Evolutionary conservation across 2,797 vertebrate species (phyloP), one percentile per base, ranked within the genome.

Genomic region (Phoeniculus purpureus): DNA sequence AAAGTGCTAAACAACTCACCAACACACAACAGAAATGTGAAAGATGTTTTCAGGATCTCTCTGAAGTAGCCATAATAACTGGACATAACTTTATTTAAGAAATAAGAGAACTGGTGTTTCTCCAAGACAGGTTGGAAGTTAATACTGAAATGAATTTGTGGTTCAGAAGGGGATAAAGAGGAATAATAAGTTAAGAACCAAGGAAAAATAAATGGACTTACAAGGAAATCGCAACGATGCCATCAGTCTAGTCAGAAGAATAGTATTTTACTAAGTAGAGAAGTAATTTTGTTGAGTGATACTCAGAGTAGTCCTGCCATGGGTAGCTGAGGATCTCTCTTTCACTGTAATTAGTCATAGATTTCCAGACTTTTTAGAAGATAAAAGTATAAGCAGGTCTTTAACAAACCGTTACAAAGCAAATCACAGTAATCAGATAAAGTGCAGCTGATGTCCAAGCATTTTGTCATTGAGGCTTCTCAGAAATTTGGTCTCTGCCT

Each of bases 241-340:
- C 92, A 95, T 95, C 92, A 77, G n/a, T 91, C 80, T 62, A 90
- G 82, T 96, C 94, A 95, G 74, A 92, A 91, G 50, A 51, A 86
- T 8, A 9, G 60, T 76, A 84, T 94, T 96, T 91, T 93, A 92
- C 92, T 95, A 94, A 93, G 72, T 58, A 68, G 74, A 73, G 85
- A 89, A 85, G 80, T 88, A 93, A 96, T 90, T 94, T 54, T 80
- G 64, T 95, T 95, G 91, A 93, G 95, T 82, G 94, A 94, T 61
- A 64, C 65, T 54, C 58, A 31, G 40, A 85, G n/a, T 87, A 45
- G 80, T 79, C 93, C 90, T 92, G 82, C 81, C 83, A 55, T 7
- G 85, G 89, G 89, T 70, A 87, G 62, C 59, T 65, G 71, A 86
- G 71, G 94, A 94, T 64, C 37, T 84, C 50, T 85, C 47, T 65